Percentiles rank a stretch among this genome's conserved stretches.
Conservation (phyloP, 1,140 invertebrate genomes). For the Drosophila sp. region DNA sequence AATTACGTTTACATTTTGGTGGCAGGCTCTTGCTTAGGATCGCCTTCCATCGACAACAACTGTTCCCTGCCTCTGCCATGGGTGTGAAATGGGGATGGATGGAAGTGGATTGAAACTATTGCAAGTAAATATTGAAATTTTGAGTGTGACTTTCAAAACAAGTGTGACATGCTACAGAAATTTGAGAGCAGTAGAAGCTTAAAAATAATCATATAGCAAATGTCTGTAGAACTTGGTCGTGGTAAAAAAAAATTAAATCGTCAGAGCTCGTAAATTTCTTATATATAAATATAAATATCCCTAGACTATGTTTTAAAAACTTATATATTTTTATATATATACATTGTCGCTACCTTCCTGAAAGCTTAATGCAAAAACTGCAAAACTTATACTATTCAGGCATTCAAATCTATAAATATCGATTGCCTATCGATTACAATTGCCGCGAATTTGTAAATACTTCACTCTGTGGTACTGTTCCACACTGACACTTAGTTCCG, state of each 20-base stretch:
- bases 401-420: too few species aligned
- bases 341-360: too few species aligned
- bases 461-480: not conserved
- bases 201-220: too few species aligned
- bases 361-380: too few species aligned
- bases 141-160: slow-evolving; percentile 1
- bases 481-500: not conserved
- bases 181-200: too few species aligned
- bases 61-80: slow-evolving; percentile 45
- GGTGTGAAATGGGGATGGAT: not conserved
- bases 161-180: not conserved
- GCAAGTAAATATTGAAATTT: slow-evolving; percentile 21
- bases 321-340: too few species aligned
- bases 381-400: too few species aligned
- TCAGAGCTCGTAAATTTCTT: too few species aligned
- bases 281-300: too few species aligned
- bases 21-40: not conserved
- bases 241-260: too few species aligned
- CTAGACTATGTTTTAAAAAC: too few species aligned
- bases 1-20: slow-evolving; percentile 21
- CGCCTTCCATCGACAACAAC: slow-evolving; percentile 40
- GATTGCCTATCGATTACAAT: not conserved
- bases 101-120: not conserved
- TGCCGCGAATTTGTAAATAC: not conserved
- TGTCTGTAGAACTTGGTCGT: too few species aligned